These are phyloP conservation scores for Psettodes erumei DNA, from an alignment of 2,113 vertebrate species.

Conservation along the genomic window DNA sequence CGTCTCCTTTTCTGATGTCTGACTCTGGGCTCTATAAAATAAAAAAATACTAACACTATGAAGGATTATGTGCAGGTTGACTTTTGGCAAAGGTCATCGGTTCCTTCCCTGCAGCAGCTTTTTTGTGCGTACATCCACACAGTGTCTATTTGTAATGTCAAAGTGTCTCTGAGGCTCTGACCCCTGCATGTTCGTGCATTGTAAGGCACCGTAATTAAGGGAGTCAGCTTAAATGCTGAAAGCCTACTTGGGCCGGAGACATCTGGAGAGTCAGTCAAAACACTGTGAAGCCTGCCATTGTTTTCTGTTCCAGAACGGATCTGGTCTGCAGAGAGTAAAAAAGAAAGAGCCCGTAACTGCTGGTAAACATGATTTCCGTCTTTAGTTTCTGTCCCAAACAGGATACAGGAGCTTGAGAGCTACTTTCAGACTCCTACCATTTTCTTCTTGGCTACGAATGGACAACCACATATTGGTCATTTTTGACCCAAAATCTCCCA, in stretches of 20 bases:
- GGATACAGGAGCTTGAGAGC: conserved; percentile 70
- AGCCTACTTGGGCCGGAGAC: conserved; percentile 60
- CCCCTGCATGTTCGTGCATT: conserved; percentile 38
- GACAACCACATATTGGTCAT: conserved; percentile 22
- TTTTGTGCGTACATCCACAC: conserved; percentile 11
- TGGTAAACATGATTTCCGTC: conserved; percentile 72
- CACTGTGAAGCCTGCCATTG: conserved; percentile 71
- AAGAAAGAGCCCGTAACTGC: conserved; percentile 54
- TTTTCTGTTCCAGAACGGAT: conserved; percentile 75
- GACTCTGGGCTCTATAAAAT: too few species aligned
- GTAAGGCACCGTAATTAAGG: conserved; percentile 60
- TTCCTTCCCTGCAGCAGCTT: conserved; percentile 2
- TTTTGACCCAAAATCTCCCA: conserved; percentile 13
- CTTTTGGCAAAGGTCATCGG: conserved; percentile 7
- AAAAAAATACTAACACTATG: background rate
- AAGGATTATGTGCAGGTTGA: background rate
- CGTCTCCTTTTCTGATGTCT: too few species aligned
- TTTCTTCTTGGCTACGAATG: conserved; percentile 47
- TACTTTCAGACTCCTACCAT: conserved; percentile 39
- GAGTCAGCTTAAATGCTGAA: conserved; percentile 37
- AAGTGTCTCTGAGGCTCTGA: conserved; percentile 14
- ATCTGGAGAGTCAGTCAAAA: conserved; percentile 80
- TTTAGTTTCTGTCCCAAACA: conserved; percentile 74
- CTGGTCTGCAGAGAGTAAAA: conserved; percentile 41
- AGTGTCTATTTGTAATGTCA: conserved; percentile 29